Evolutionary conservation across 37 sponge, comb jelly and placozoan species (phyloP), one percentile per base, ranked within the genome.

Genomic region (Eunapius fragilis): DNA sequence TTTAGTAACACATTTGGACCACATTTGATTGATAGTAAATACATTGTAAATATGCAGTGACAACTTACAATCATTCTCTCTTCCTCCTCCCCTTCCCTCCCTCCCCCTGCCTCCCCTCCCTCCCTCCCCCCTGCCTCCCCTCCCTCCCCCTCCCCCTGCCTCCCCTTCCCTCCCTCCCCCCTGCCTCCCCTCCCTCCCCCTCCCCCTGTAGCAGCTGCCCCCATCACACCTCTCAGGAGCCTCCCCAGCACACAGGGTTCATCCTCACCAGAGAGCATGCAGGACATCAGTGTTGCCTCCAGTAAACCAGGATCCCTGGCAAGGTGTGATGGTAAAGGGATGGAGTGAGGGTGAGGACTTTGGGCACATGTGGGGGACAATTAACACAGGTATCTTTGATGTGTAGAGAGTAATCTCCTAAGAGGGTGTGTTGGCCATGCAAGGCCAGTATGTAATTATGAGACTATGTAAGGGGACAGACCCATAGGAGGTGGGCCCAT

Each of bases 81-180:
- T 3, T 80, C 74, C 25, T 41, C 33, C 17, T 58, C 38, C 49
- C 71, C 31, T 24, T 3, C 70, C 0, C 72, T 32, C 37, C 72
- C 70, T 23, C 11, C 5, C 0, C 41, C 74, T 2, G 30, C 81
- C 23, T 32, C 71, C 33, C 72, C 49, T 67, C 78, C n/a, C 24
- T 70, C 85, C 22, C 72, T 49, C 33, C 48, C 81, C 27, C 68
- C 69, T 0, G 74, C 87, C 28, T 31, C 37, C 14, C 37, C 26
- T 36, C 27, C 30, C 76, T 11, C 27, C 30, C 35, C 76, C 11
- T 36, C 31, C 31, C 31, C 3, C 30, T 36, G 5, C 33, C 76
- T 9, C 6, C 76, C 31, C 76, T 26, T 25, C 25, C 38, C 75
- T 34, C 75, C 75, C n/a, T n/a, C n/a, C n/a, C n/a, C n/a, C n/a